Evolutionary conservation across 2,888 invertebrate species (phyloP).

Genomic region (Frankliniella intonsa): DNA sequence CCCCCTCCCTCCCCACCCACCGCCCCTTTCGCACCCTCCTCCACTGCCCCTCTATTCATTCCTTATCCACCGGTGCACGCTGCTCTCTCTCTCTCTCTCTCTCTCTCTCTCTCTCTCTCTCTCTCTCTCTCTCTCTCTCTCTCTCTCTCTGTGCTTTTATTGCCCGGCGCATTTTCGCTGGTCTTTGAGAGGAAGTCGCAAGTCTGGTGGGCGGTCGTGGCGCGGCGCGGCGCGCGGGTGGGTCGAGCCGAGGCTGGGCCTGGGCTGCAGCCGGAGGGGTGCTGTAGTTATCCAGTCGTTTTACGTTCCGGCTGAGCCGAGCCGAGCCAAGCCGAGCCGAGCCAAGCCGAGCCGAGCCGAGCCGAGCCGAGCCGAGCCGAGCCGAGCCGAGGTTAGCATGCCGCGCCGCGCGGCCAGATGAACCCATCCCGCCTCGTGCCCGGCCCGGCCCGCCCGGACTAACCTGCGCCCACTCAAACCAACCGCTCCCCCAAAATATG

Average conservation of each 20-base stretch:
- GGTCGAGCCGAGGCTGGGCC: neutral
- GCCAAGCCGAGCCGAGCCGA: no score
- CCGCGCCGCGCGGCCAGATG: no score
- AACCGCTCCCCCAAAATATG: neutral
- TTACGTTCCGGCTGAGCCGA: no score
- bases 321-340: no score
- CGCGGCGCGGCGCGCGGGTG: neutral
- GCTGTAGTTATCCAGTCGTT: no score
- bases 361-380: no score
- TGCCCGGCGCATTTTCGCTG: constrained; percentile 2
- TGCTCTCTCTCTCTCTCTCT: neutral
- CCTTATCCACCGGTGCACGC: neutral
- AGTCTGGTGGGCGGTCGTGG: neutral
- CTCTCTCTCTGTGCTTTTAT: neutral
- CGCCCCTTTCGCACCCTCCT: neutral
- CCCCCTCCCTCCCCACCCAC: neutral
- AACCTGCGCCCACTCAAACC: neutral
- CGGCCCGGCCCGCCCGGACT: no score
- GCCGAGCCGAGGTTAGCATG: no score
- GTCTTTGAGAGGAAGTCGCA: neutral
- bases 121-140: no score
- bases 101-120: neutral
- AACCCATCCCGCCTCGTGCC: no score
- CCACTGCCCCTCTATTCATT: neutral
- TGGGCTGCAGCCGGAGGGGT: no score